Base-by-base conservation (phyloP, 2,888 invertebrate species). In the Drosophila sordidula region DNA sequence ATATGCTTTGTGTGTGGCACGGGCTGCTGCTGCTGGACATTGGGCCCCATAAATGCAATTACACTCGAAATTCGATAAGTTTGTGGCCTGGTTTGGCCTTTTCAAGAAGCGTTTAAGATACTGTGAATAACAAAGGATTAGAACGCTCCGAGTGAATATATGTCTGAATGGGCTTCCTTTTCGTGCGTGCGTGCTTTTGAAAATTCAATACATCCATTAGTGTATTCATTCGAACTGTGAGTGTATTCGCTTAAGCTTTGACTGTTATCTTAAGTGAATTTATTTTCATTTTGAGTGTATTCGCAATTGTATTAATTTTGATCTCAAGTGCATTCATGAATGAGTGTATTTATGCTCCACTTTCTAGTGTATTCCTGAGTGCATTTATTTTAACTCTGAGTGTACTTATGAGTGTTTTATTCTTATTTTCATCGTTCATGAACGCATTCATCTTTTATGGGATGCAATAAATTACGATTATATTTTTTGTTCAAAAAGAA, bases 1-100 rank as follows among this genome's bases (percentile, higher is more conserved):
- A 70, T 69, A 52, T 41, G 22, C 39, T 25, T 50, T 39, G 52
- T 11, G 9, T 29, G 25, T 26, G 47, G 46, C 16, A 12, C 16
- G 29, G 18, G 39, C 41, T 11, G 39, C 14, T 29, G 39, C 41
- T 11, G 39, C 18, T 29, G 51, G 47, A 52, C 34, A 16, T 59
- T 50, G 22, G 25, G 32, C n/a, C 42, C 32, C 38, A 11, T 41
- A 52, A 73, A 61, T 65, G 76, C 71, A 75, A 65, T 70, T 75
- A 57, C 39, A 71, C 57, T 62, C 39, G 34, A 70, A 61, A 57
- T 70, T 75, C 57, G 56, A 64, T 57, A 70, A 42, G 64, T 52
- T 42, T 34, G 14, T 38, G 70, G 18, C 18, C 18, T 2, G 18
- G 18, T 18, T 18, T 11, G 3, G n/a, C 25, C n/a, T 25, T 38